Evolutionary conservation across 23 tunicate genomes (phyloP), one percentile per base, ranked within the genome.

Genomic region (Pegea sp.): DNA sequence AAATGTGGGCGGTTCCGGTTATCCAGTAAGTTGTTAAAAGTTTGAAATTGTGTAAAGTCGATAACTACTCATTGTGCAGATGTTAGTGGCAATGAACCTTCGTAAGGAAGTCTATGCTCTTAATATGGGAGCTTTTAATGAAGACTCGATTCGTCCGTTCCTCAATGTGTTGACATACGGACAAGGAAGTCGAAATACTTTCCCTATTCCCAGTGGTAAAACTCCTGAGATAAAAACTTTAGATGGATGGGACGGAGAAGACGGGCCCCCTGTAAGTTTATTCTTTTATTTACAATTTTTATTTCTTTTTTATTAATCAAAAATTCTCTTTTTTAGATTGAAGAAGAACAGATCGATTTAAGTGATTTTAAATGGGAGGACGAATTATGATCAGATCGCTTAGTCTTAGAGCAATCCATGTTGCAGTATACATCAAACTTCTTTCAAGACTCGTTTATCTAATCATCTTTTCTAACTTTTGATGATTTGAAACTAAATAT

Each of bases 351-450:
- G 0, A 28, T 71, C 44, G 95, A 84, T 49, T 53, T 84, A 29
- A 73, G 84, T 48, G 95, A 84, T 64, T 84, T 84, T 55, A 84
- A 74, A 63, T 84, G 95, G 95, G 95, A 84, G 48, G 95, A 84
- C 29, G 95, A 84, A 58, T n/a, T n/a, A n/a, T n/a, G n/a, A n/a
- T n/a, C n/a, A n/a, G n/a, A n/a, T n/a, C n/a, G n/a, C n/a, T n/a
- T n/a, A n/a, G n/a, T n/a, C n/a, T n/a, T n/a, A n/a, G n/a, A n/a
- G n/a, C n/a, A n/a, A n/a, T n/a, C n/a, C n/a, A n/a, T n/a, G n/a
- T n/a, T n/a, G n/a, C n/a, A n/a, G n/a, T n/a, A n/a, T n/a, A n/a
- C n/a, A n/a, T n/a, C n/a, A n/a, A n/a, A n/a, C n/a, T n/a, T n/a
- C n/a, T n/a, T n/a, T n/a, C n/a, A n/a, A n/a, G n/a, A n/a, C n/a